A percentile compares a stretch with the other conserved stretches of the same genome.
Evolutionary conservation across 2,888 invertebrate genomes (phyloP).

Genomic region (Tromatobia lineatoria): DNA sequence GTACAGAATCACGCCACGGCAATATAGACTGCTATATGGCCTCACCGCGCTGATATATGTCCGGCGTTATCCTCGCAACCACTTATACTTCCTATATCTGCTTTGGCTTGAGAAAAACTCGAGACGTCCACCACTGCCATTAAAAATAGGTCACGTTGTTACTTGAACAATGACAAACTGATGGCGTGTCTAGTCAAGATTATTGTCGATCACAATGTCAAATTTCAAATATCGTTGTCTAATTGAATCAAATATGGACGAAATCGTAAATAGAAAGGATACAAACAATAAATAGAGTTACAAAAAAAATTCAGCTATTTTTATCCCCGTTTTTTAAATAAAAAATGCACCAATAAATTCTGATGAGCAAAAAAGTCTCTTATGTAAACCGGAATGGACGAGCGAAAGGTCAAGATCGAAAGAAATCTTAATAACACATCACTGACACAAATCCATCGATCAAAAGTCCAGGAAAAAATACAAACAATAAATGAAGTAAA

Average conservation of each 20-base stretch:
- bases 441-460: no score
- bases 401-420: neutral
- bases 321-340: no score
- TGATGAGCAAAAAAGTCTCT: neutral
- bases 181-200: neutral
- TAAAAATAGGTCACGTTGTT: conserved; percentile 74
- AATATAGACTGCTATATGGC: conserved; percentile 80
- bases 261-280: neutral
- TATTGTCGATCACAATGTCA: neutral
- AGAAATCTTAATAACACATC: conserved; percentile 1
- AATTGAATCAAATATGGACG: neutral
- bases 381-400: neutral
- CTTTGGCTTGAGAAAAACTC: conserved; percentile 75
- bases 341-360: no score
- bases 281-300: no score
- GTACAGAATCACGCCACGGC: conserved; percentile 61
- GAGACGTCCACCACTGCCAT: conserved; percentile 63
- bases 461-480: no score
- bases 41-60: conserved; percentile 77
- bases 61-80: conserved; percentile 75
- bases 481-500: no score
- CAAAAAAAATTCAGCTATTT: no score
- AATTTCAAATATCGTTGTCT: neutral
- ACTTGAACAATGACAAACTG: conserved; percentile 1
- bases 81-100: conserved; percentile 74